A percentile compares a stretch with the other conserved stretches of the same genome.
Evolutionary conservation across 2,113 vertebrate species (phyloP).

Genomic region (Potamarius usumacintae): DNA sequence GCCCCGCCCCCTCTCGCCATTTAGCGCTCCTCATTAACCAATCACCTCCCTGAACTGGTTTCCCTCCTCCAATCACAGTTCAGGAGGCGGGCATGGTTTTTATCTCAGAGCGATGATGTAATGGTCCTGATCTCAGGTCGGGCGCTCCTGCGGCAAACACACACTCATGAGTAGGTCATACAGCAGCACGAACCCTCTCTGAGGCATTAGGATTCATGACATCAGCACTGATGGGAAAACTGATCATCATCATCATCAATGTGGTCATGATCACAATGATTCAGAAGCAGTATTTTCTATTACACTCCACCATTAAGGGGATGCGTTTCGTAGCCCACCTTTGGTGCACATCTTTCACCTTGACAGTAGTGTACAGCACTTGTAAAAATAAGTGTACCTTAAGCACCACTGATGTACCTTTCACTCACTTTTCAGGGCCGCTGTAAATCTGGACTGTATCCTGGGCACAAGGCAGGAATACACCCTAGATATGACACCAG

Average conservation of each 20-base stretch:
- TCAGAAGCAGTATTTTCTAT: background rate
- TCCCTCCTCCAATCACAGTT: slow-evolving; percentile 48
- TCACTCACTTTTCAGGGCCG: background rate
- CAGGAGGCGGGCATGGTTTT: slow-evolving; percentile 29
- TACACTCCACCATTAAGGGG: background rate
- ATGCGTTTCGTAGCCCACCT: too few species aligned
- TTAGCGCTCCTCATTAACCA: slow-evolving; percentile 47
- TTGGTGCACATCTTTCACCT: background rate
- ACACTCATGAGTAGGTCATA: slow-evolving; percentile 14
- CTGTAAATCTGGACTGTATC: background rate
- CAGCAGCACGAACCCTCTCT: slow-evolving; percentile 7
- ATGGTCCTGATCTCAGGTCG: slow-evolving; percentile 36
- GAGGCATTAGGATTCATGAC: background rate
- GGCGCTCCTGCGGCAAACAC: slow-evolving; percentile 28
- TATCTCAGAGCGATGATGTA: slow-evolving; percentile 34
- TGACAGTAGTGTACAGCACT: background rate
- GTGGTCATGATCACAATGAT: background rate
- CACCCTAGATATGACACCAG: background rate
- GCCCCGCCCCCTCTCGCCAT: slow-evolving; percentile 48
- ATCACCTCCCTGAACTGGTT: slow-evolving; percentile 30
- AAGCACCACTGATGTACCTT: background rate
- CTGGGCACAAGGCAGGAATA: background rate
- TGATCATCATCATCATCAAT: too few species aligned
- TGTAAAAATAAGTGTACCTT: too few species aligned
- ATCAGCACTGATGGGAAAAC: background rate